Evolutionary conservation across 1,140 invertebrate species (phyloP).

Genomic region (Brevipalpus yothersi): DNA sequence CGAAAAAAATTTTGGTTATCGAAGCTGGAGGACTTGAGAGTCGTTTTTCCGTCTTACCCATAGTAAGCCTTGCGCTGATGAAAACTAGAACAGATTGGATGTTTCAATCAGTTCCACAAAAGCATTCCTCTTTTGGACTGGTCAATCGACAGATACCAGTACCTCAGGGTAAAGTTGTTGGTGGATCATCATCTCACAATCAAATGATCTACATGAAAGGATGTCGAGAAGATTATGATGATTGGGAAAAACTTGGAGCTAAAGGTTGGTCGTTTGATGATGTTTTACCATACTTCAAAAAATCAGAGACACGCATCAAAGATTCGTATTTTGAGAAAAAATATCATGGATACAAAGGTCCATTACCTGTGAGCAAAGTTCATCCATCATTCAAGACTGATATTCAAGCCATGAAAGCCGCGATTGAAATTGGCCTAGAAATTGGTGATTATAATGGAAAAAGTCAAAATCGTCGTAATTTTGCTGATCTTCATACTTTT

Average conservation of each 20-base stretch:
- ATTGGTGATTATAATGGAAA: constrained; percentile 19
- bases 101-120: background rate
- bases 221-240: constrained; percentile 70
- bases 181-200: constrained; percentile 72
- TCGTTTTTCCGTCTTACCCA: background rate
- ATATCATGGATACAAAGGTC: background rate
- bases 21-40: background rate
- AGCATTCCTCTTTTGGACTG: constrained; percentile 23
- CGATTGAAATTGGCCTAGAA: constrained; percentile 31
- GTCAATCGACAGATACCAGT: constrained; percentile 27
- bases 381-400: background rate
- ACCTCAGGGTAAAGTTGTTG: constrained; percentile 15
- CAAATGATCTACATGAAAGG: constrained; percentile 84
- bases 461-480: constrained; percentile 31
- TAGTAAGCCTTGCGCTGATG: background rate
- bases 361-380: background rate
- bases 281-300: constrained; percentile 51
- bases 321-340: background rate
- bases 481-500: constrained; percentile 56
- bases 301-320: constrained; percentile 42
- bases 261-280: constrained; percentile 71
- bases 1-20: background rate
- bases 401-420: constrained; percentile 32
- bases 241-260: constrained; percentile 70
- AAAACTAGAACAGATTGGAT: too few species aligned